A percentile compares a stretch with the other conserved stretches of the same genome.
Evolutionary conservation across 2,888 invertebrate species (phyloP).

Genomic region (Entomobrya multifasciata): DNA sequence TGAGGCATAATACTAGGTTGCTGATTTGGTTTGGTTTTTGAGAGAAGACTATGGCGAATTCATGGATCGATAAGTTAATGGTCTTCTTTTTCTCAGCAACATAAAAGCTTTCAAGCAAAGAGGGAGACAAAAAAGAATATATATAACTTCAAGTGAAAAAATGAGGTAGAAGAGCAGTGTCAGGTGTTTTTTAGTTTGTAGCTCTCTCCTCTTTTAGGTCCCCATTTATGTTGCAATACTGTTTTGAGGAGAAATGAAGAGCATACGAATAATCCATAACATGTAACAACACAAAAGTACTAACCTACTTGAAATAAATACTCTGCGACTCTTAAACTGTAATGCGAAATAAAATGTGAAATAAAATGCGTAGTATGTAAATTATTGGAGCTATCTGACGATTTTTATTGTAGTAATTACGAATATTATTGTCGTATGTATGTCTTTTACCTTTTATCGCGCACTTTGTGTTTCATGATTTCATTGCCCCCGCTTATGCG

Average conservation of each 20-base stretch:
- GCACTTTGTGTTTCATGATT: background rate
- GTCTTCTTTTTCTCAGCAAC: slow-evolving; percentile 56
- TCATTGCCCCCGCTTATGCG: background rate
- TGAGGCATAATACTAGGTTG: background rate
- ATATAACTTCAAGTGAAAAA: background rate
- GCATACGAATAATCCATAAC: no score
- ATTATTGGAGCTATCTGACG: no score
- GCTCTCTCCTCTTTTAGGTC: background rate
- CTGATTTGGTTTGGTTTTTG: background rate
- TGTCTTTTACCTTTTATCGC: background rate
- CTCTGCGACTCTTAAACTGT: no score
- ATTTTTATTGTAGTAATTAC: no score
- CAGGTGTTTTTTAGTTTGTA: slow-evolving; percentile 42
- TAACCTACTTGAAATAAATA: no score
- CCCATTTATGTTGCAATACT: no score
- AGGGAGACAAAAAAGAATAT: slow-evolving; percentile 7
- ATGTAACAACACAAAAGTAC: no score
- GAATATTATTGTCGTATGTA: background rate
- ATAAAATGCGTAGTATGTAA: no score
- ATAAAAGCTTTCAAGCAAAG: background rate
- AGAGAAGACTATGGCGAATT: background rate
- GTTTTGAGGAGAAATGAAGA: no score
- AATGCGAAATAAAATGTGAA: no score
- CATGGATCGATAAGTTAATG: slow-evolving; percentile 71
- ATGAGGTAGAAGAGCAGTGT: background rate